Base-by-base conservation (phyloP, 2,888 invertebrate genomes). In the Raillietiella orientalis region DNA sequence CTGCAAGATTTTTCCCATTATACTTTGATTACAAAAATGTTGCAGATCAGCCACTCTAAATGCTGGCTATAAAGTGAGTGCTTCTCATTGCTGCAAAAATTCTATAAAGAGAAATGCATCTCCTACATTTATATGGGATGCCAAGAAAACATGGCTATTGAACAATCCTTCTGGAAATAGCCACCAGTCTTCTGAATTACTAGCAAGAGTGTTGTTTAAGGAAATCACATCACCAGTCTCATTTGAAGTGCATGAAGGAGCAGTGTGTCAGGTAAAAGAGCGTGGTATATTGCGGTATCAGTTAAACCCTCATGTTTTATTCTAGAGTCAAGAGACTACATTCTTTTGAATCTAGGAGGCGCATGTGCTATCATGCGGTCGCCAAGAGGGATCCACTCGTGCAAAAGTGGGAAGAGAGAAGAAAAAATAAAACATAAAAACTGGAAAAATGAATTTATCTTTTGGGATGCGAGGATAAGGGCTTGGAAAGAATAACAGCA, bases 71-170 rank as follows among this genome's bases (percentile, higher is more conserved):
- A 53, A 61, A 36, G 87, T 93, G 3, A 90, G 90, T 0, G 65
- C 63, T 38, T 79, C 90, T 0, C 96, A 99, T 50, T 70, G 74
- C 28, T 59, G 61, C 33, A 71, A 67, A 41, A 61, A 62, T 34
- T 79, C 84, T 0, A 52, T 93, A 13, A 96, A 96, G 50, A 93
- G 93, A 0, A 55, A 72, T 41, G 93, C 93, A 3, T 82, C 96
- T 0, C 49, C 63, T 20, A 46, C 52, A 2, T 55, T 84, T 6
- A 41, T 99, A 11, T 96, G 93, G 93, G 87, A 90, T 45, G 61
- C 90, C 28, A 55, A 90, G 36, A 53, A 79, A 31, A 58, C 60
- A 23, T 82, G 79, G 77, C 63, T 59, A 19, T 32, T 28, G 20
- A 10, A 21, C 9, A 19, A 33, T 21, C 34, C 34, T 4, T 26